A percentile compares a stretch with the other conserved stretches of the same genome.
Evolutionary conservation across 2,113 vertebrate genomes (phyloP).

Genomic region (Geococcyx californianus): DNA sequence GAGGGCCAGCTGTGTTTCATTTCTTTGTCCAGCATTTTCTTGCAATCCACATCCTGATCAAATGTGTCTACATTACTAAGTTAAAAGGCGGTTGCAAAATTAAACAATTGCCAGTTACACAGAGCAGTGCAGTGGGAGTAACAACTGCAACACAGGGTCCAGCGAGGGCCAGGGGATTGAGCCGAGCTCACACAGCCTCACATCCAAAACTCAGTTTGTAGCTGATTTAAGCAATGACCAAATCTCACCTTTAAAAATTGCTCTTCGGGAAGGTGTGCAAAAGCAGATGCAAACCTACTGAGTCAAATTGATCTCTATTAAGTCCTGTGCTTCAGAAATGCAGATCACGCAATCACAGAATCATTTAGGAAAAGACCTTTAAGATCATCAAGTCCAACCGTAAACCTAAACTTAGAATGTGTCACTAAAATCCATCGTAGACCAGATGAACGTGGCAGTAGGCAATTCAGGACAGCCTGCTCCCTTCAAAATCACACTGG

Average conservation of each 20-base stretch:
- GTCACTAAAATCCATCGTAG: no score
- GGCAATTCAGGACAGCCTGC: not conserved
- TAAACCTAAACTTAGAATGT: no score
- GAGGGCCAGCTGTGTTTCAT: accelerated
- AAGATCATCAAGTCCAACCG: no score
- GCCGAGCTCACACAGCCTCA: not conserved
- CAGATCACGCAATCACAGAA: no score
- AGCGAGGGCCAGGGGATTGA: accelerated
- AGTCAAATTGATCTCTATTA: not conserved
- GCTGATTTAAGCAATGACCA: accelerated
- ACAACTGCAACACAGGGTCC: accelerated
- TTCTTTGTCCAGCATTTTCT: not conserved
- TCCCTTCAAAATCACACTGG: not conserved
- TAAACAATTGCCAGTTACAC: accelerated
- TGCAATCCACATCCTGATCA: not conserved
- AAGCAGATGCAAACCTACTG: not conserved
- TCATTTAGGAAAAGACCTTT: no score
- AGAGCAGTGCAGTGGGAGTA: accelerated
- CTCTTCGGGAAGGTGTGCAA: not conserved
- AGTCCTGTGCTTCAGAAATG: not conserved
- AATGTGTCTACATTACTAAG: accelerated
- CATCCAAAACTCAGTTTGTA: not conserved
- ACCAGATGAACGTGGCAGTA: accelerated
- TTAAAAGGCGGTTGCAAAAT: not conserved
- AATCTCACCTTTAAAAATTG: accelerated